A percentile compares a stretch with the other conserved stretches of the same genome.
These are phyloP conservation scores for Congeria kusceri DNA, from an alignment of 2,888 invertebrate species.

Conservation along the genomic window DNA sequence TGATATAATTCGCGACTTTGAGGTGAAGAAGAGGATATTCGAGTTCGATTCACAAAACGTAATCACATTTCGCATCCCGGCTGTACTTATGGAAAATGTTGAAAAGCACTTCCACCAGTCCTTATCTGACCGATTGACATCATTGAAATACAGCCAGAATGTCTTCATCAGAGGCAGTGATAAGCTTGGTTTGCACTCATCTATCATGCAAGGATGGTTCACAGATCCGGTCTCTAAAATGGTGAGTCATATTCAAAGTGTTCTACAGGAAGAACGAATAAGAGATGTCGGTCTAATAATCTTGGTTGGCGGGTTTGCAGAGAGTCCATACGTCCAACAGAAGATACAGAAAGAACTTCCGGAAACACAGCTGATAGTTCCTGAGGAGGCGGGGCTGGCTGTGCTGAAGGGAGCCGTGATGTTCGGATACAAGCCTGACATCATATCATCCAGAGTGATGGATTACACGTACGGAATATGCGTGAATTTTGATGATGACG, in stretches of 20 bases:
- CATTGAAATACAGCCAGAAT: neutral
- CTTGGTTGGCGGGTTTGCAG: constrained; percentile 46
- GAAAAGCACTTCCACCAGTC: neutral
- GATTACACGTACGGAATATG: neutral
- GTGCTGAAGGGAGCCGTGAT: constrained; percentile 48
- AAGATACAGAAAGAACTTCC: constrained; percentile 8
- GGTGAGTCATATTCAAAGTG: no score
- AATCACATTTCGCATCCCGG: constrained; percentile 7
- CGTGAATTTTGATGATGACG: neutral
- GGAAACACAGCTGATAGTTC: constrained; percentile 18
- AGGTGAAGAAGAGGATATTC: constrained; percentile 16
- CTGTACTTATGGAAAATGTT: neutral
- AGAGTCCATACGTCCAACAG: constrained; percentile 30
- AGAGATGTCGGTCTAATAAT: constrained; percentile 12
- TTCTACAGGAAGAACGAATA: neutral
- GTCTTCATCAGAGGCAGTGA: neutral
- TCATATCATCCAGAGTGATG: constrained; percentile 23
- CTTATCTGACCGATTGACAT: neutral
- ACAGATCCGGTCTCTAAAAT: neutral
- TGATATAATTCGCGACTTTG: constrained; percentile 1
- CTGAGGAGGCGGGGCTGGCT: constrained; percentile 39
- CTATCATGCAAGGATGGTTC: constrained; percentile 5
- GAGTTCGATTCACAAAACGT: neutral
- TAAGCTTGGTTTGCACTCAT: constrained; percentile 1
- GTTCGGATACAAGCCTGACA: constrained; percentile 39